A percentile compares a stretch with the other conserved stretches of the same genome.
Conservation (phyloP, 2,888 invertebrate species). For the Diadromus collaris region DNA sequence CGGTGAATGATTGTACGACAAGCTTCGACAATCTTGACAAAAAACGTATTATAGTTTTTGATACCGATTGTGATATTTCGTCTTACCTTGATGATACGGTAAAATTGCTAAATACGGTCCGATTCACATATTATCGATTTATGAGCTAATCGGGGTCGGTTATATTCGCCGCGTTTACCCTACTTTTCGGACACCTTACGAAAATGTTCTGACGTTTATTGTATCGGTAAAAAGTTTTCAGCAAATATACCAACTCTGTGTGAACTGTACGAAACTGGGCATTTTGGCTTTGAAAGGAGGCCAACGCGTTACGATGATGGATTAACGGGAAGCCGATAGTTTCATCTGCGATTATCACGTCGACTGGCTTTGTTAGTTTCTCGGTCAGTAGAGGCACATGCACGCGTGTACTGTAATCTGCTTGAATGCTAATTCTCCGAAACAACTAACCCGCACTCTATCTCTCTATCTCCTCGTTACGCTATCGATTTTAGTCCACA, state of each 20-base stretch:
- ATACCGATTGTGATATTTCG: too few relatives aligned
- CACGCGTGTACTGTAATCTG: slow-evolving; percentile 28
- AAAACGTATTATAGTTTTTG: not conserved
- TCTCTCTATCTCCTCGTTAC: not conserved
- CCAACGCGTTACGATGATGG: slow-evolving; percentile 16
- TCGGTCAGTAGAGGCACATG: slow-evolving; percentile 8
- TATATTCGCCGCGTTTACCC: too few relatives aligned
- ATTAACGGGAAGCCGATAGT: slow-evolving; percentile 24
- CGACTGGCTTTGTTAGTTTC: slow-evolving; percentile 11
- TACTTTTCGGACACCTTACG: not conserved
- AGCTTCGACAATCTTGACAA: not conserved
- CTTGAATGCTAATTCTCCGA: slow-evolving; percentile 26
- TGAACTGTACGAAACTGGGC: not conserved
- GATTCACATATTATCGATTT: too few relatives aligned
- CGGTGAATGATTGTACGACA: too few relatives aligned
- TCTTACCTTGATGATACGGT: too few relatives aligned
- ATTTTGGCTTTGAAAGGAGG: slow-evolving; percentile 17
- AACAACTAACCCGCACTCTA: slow-evolving; percentile 7
- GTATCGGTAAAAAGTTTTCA: not conserved
- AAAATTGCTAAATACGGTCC: too few relatives aligned
- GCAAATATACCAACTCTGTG: not conserved
- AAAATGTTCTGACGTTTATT: not conserved
- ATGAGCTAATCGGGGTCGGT: too few relatives aligned
- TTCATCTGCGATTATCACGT: slow-evolving; percentile 21
- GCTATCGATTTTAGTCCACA: not conserved